phyloP scores from a whole-genome alignment of 2,888 invertebrate genomes.

The Strigamia maritima region DNA sequence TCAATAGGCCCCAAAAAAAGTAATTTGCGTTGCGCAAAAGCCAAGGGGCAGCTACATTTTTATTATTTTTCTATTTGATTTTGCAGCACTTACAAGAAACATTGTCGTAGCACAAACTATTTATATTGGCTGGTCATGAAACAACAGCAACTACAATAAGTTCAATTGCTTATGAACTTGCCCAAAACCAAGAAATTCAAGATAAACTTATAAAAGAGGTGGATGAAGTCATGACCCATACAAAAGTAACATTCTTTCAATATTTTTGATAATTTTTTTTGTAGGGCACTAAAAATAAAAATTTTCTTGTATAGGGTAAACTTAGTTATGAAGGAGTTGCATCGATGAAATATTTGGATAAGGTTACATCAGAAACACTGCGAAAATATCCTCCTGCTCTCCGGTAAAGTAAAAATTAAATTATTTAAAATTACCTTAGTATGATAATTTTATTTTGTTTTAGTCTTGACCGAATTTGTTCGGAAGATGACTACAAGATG shows the following conservation, averaged over 20 bases:
- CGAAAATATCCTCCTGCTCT: conserved; percentile 29
- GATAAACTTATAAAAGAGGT: conserved; percentile 37
- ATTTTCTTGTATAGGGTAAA: no score
- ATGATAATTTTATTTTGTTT: not conserved
- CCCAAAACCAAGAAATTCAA: conserved; percentile 35
- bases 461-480: conserved; percentile 39
- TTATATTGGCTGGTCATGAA: conserved; percentile 37
- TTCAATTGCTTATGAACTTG: conserved; percentile 21
- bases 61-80: no score
- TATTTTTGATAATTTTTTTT: no score
- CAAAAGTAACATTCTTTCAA: not conserved
- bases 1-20: not conserved
- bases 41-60: no score
- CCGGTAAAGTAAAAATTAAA: not conserved
- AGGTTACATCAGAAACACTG: conserved; percentile 35
- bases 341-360: conserved; percentile 35
- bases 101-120: conserved; percentile 26
- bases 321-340: not conserved
- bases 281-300: no score
- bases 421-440: not conserved
- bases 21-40: no score
- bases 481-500: conserved; percentile 22
- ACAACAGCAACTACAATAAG: conserved; percentile 37
- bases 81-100: conserved; percentile 5
- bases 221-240: not conserved